Evolutionary conservation across 2,113 vertebrate genomes (phyloP).

Genomic region (Mirounga angustirostris): DNA sequence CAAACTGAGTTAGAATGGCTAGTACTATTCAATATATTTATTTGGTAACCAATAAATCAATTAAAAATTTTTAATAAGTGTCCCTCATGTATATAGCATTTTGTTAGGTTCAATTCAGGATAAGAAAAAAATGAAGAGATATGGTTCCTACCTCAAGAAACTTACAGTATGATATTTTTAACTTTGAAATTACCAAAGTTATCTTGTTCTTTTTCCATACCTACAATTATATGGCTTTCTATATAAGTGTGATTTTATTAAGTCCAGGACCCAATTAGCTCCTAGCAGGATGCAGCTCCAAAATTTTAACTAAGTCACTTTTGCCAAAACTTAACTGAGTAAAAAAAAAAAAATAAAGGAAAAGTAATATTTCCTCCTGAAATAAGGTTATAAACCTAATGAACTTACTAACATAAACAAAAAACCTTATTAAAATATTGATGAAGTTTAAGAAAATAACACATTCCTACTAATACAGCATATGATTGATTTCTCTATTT

Average conservation of each 20-base stretch:
- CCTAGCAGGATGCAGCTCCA: background rate
- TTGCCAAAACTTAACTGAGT: slow-evolving; percentile 36
- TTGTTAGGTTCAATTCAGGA: background rate
- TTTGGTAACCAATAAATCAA: background rate
- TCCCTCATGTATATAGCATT: background rate
- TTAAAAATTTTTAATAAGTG: background rate
- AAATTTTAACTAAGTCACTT: slow-evolving; percentile 44
- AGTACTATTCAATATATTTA: background rate
- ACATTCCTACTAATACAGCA: background rate
- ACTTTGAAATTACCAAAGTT: slow-evolving; percentile 18
- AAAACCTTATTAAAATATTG: background rate
- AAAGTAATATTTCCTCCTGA: background rate
- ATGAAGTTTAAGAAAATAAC: background rate
- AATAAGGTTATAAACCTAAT: background rate
- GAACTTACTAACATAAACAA: slow-evolving; percentile 4
- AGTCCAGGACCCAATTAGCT: background rate
- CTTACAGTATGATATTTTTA: background rate
- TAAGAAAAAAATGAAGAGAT: background rate
- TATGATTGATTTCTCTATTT: background rate
- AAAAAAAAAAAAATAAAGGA: background rate
- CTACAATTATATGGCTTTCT: background rate
- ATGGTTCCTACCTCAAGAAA: background rate
- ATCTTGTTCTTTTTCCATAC: background rate
- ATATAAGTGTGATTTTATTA: background rate
- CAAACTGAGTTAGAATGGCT: background rate